Evolutionary conservation across 2,888 invertebrate genomes (phyloP).

Genomic region (Acholoe squamosa): DNA sequence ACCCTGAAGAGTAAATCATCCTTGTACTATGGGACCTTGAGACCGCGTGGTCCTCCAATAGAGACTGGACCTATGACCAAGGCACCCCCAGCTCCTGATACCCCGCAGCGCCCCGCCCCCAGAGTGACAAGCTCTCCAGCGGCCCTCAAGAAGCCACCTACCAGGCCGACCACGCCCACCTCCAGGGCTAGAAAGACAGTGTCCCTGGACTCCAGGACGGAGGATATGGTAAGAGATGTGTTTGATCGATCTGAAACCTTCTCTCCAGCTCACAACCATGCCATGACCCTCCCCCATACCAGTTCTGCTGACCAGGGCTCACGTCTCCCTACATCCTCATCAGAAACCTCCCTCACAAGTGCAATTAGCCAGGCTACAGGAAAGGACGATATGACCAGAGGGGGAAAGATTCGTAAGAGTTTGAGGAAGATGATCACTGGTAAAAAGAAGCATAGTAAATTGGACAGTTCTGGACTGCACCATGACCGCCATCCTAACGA

Average conservation of each 20-base stretch:
- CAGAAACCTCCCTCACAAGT: conserved; percentile 66
- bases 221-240: conserved; percentile 51
- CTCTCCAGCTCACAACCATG: background rate
- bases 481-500: conserved; percentile 4
- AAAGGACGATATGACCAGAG: conserved; percentile 69
- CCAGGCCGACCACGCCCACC: conserved; percentile 36
- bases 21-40: conserved; percentile 69
- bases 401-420: conserved; percentile 71
- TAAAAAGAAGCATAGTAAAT: background rate
- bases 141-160: conserved; percentile 17
- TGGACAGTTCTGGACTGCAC: background rate
- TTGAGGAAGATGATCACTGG: conserved; percentile 69
- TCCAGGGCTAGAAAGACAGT: conserved; percentile 42
- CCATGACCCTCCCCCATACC: background rate
- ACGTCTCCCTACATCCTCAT: conserved; percentile 63
- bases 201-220: conserved; percentile 26
- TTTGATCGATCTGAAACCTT: conserved; percentile 2
- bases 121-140: conserved; percentile 39
- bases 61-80: conserved; percentile 11
- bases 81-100: conserved; percentile 22
- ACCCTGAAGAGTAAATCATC: conserved; percentile 71
- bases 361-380: conserved; percentile 36
- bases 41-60: conserved; percentile 20
- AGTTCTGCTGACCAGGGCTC: background rate
- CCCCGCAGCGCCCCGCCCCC: conserved; percentile 11